Evolutionary conservation across 2,888 invertebrate genomes (phyloP).

Genomic region (Elaeidobius kamerunicus): DNA sequence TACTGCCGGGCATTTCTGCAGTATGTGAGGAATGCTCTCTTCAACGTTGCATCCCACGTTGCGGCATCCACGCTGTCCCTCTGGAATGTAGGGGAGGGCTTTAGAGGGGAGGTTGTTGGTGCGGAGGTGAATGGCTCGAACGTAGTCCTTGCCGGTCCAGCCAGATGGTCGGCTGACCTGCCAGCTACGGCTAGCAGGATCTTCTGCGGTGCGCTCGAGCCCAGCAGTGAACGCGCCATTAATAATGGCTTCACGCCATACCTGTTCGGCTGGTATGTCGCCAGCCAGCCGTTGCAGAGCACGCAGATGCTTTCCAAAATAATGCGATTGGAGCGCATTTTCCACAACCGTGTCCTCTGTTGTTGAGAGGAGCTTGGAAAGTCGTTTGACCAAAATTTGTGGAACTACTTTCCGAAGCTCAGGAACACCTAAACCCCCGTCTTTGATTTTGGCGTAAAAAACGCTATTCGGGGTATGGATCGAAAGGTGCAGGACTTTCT

Average conservation of each 20-base stretch:
- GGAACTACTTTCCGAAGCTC: conserved; percentile 31
- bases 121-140: conserved; percentile 33
- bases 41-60: conserved; percentile 30
- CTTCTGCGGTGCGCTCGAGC: conserved; percentile 21
- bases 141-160: conserved; percentile 37
- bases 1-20: conserved; percentile 33
- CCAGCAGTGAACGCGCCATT: not conserved
- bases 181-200: conserved; percentile 24
- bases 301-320: not conserved
- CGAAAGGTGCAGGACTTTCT: conserved; percentile 52
- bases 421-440: conserved; percentile 37
- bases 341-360: conserved; percentile 18
- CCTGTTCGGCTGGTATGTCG: conserved; percentile 1
- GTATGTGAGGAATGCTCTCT: conserved; percentile 35
- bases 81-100: conserved; percentile 33
- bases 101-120: conserved; percentile 33
- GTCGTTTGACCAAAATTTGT: conserved; percentile 11
- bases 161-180: conserved; percentile 14
- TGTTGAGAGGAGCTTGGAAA: conserved; percentile 10
- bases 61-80: conserved; percentile 26
- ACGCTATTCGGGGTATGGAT: conserved; percentile 42
- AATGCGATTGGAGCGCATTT: conserved; percentile 15
- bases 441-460: conserved; percentile 33
- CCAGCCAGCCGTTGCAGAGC: conserved; percentile 15
- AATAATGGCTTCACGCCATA: not conserved